These are phyloP conservation scores for Hemichromis elongatus DNA, from an alignment of 2,113 vertebrate genomes.

Conservation along the genomic window DNA sequence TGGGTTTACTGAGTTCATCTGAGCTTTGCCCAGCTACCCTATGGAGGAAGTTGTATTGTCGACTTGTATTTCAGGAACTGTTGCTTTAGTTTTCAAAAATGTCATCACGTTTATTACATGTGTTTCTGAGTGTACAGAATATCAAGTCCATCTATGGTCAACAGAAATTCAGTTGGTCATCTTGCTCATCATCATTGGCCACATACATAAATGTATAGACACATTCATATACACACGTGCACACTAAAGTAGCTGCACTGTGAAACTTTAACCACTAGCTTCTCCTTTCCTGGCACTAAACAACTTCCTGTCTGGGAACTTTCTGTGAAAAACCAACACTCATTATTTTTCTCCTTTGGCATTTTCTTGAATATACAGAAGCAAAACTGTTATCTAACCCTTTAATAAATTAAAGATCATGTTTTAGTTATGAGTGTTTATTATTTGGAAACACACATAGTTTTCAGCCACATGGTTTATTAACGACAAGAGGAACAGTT, in stretches of 20 bases:
- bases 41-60: accelerated
- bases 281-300: neutral
- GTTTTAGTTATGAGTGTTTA: neutral
- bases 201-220: neutral
- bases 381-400: accelerated
- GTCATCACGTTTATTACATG: accelerated
- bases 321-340: neutral
- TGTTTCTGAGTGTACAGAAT: neutral
- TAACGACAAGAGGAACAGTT: neutral
- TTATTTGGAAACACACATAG: neutral
- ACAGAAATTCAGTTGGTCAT: neutral
- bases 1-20: neutral
- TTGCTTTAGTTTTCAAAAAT: neutral
- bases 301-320: neutral
- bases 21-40: neutral
- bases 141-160: neutral
- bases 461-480: neutral
- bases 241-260: neutral
- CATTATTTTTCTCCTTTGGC: neutral
- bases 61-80: neutral
- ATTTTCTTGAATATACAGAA: neutral
- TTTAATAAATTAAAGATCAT: neutral
- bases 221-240: neutral
- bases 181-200: neutral
- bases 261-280: neutral